Conservation (phyloP, 2,888 invertebrate genomes). For the Congeria kusceri region DNA sequence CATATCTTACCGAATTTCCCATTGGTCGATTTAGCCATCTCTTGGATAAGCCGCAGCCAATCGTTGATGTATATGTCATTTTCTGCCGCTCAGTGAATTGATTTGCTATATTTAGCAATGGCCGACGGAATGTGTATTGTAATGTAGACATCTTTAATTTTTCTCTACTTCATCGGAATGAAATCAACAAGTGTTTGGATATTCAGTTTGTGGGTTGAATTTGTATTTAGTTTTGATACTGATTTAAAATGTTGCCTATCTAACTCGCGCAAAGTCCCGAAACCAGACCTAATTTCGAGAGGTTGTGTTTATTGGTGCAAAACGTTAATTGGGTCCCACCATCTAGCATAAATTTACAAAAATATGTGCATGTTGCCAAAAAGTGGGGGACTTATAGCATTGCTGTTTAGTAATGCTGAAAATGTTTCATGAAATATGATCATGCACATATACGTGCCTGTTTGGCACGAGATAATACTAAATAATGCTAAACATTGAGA, state of each 20-base stretch:
- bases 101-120: constrained; percentile 79
- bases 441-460: too few relatives aligned
- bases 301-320: constrained; percentile 46
- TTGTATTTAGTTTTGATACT: neutral
- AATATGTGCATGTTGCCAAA: neutral
- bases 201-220: constrained; percentile 20
- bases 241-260: too few relatives aligned
- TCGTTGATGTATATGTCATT: constrained; percentile 63
- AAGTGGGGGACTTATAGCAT: too few relatives aligned
- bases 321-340: constrained; percentile 31
- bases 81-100: constrained; percentile 71
- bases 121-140: constrained; percentile 76
- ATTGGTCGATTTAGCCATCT: constrained; percentile 57
- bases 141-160: constrained; percentile 50
- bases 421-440: too few relatives aligned
- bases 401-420: too few relatives aligned
- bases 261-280: too few relatives aligned
- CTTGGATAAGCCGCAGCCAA: constrained; percentile 59
- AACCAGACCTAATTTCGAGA: neutral
- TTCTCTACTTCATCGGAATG: constrained; percentile 36
- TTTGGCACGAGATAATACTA: too few relatives aligned
- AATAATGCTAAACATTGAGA: too few relatives aligned
- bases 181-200: neutral
- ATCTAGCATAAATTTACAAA: constrained; percentile 26
- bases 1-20: constrained; percentile 29